phyloP scores from a whole-genome alignment of 2,113 vertebrate species.

The Nestor notabilis region DNA sequence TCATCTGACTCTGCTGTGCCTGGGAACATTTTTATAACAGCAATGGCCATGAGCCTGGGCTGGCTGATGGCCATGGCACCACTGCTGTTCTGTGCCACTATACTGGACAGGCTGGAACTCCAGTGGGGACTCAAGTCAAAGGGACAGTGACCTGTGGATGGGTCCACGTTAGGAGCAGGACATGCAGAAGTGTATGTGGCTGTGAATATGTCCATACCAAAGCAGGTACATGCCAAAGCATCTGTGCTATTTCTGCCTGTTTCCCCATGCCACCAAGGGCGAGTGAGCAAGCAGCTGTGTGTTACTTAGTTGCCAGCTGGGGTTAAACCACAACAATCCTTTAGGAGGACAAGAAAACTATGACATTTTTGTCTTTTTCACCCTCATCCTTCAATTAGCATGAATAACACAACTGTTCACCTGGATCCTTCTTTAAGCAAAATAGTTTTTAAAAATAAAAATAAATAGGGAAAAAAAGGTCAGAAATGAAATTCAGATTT shows the following conservation, averaged over 20 bases:
- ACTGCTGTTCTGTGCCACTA: neutral
- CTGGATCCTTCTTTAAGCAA: neutral
- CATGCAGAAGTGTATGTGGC: neutral
- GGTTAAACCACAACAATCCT: neutral
- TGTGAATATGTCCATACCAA: neutral
- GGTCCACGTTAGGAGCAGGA: neutral
- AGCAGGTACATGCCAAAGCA: neutral
- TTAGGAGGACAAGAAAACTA: neutral
- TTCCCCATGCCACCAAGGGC: neutral
- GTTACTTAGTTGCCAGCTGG: neutral
- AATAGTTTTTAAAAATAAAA: neutral
- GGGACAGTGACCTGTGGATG: neutral
- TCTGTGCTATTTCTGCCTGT: neutral
- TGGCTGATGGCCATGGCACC: neutral
- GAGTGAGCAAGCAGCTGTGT: neutral
- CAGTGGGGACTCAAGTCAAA: neutral
- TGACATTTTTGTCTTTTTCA: neutral
- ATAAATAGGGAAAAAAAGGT: neutral
- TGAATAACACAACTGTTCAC: neutral
- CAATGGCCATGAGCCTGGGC: neutral
- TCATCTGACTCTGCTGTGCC: neutral
- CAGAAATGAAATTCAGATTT: neutral
- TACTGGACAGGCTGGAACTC: neutral
- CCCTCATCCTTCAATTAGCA: neutral
- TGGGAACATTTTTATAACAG: neutral